Conservation (phyloP, 2,797 vertebrate species). For the Enteromius fasciolatus region DNA sequence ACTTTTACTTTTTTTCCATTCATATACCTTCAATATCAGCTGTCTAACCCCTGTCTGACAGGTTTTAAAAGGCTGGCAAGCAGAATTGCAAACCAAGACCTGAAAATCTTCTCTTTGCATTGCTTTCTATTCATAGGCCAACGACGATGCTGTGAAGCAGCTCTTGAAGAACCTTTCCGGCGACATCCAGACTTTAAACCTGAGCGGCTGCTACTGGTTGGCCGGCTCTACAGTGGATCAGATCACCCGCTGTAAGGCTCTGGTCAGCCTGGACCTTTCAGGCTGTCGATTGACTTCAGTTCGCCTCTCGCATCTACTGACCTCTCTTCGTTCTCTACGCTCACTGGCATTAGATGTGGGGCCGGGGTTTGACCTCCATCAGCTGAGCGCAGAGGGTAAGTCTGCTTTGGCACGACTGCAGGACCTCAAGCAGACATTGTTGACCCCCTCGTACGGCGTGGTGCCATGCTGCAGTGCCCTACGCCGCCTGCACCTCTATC, state of each 20-base stretch:
- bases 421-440: conserved; percentile 91
- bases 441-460: conserved; percentile 91
- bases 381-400: conserved; percentile 89
- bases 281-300: conserved; percentile 89
- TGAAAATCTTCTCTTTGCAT: background rate
- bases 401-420: conserved; percentile 85
- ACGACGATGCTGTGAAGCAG: conserved; percentile 80
- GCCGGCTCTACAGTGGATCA: conserved; percentile 82
- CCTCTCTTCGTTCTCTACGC: conserved; percentile 81
- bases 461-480: conserved; percentile 93
- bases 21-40: background rate
- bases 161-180: conserved; percentile 81
- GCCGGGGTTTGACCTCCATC: conserved; percentile 85
- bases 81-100: background rate
- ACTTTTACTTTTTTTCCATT: background rate
- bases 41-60: background rate
- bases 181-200: conserved; percentile 87
- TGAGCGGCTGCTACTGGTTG: conserved; percentile 95
- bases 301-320: conserved; percentile 89
- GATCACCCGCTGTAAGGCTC: conserved; percentile 82
- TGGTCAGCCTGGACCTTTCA: conserved; percentile 87
- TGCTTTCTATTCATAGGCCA: conserved; percentile 75
- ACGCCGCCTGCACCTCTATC: conserved; percentile 65
- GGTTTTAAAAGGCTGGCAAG: background rate
- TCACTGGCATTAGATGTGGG: conserved; percentile 90